These are phyloP conservation scores for Hydrozoanthus gracilis DNA, from an alignment of 92 coral and sea anemone species.

Conservation along the genomic window DNA sequence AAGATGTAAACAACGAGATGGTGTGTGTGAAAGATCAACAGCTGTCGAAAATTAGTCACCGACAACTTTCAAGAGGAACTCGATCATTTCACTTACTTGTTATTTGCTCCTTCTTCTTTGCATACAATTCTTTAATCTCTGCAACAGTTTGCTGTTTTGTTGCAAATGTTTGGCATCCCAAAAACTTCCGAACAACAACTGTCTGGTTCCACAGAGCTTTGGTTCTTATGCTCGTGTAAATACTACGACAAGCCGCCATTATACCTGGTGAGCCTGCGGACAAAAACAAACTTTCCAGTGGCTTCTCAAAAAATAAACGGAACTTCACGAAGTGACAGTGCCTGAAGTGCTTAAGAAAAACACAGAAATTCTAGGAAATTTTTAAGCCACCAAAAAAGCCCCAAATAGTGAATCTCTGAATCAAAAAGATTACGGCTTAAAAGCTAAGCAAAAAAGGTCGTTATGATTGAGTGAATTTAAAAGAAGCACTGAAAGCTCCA, in stretches of 20 bases:
- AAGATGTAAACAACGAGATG: too few species aligned
- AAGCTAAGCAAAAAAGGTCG: too few species aligned
- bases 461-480: too few species aligned
- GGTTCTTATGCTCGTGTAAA: background rate
- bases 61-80: background rate
- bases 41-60: background rate
- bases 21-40: background rate
- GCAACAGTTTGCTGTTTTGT: constrained; percentile 21
- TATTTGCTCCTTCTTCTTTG: constrained; percentile 10
- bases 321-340: background rate
- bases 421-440: too few species aligned
- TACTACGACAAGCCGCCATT: constrained; percentile 33
- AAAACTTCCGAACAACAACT: background rate
- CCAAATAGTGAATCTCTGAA: too few species aligned
- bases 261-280: constrained; percentile 25
- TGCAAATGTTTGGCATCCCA: constrained; percentile 8
- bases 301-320: background rate
- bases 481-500: too few species aligned
- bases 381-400: too few species aligned
- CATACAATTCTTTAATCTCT: constrained; percentile 8
- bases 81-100: background rate
- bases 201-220: constrained; percentile 2
- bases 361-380: too few species aligned
- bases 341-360: background rate
- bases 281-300: constrained; percentile 37